Conservation (phyloP, 2,113 vertebrate genomes). For the Trichomycterus rosablanca region DNA sequence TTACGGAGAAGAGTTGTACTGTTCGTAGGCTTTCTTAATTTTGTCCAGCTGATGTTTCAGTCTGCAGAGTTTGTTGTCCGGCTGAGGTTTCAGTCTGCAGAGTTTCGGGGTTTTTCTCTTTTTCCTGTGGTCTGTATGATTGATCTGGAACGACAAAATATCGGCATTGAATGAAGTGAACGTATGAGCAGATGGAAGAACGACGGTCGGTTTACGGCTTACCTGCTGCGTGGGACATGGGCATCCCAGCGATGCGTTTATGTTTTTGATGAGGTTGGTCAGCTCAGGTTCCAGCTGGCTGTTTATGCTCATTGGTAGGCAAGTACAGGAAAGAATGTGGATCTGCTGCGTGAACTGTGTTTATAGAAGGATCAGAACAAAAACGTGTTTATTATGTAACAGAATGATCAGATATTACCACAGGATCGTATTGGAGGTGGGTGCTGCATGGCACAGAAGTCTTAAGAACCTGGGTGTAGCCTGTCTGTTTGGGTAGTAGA, state of each 20-base stretch:
- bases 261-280: slow-evolving; percentile 2
- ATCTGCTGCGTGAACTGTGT: slow-evolving; percentile 11
- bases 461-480: too few species aligned
- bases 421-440: too few species aligned
- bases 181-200: too few species aligned
- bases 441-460: too few species aligned
- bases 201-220: too few species aligned
- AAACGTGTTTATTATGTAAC: not conserved
- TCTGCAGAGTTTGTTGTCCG: slow-evolving; percentile 42
- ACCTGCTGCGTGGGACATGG: slow-evolving; percentile 19
- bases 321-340: slow-evolving; percentile 31
- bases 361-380: not conserved
- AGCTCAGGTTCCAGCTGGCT: not conserved
- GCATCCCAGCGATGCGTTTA: slow-evolving; percentile 36
- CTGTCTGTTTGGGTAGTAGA: too few species aligned
- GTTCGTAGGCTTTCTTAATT: slow-evolving; percentile 31
- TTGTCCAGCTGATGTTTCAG: slow-evolving; percentile 20
- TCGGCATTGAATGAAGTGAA: not conserved
- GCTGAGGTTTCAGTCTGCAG: not conserved
- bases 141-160: not conserved
- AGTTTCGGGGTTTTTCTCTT: not conserved
- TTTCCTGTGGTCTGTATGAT: not conserved
- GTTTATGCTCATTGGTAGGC: not conserved
- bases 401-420: too few species aligned
- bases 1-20: slow-evolving; percentile 18